Percentiles rank a stretch among this genome's conserved stretches.
Evolutionary conservation across 2,888 invertebrate species (phyloP).

Genomic region (Lysandra coridon): DNA sequence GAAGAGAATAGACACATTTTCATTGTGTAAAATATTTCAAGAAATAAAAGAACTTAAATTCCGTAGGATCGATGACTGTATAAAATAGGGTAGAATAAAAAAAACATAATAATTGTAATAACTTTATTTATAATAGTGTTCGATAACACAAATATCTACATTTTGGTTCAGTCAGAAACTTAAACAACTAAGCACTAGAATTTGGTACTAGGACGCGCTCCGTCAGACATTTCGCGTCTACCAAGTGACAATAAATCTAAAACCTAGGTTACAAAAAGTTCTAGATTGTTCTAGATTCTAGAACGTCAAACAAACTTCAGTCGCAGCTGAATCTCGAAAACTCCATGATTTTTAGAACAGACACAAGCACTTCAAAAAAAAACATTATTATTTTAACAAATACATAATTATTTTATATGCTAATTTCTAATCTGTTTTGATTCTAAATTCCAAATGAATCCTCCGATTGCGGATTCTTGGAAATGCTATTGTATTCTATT

Average conservation of each 20-base stretch:
- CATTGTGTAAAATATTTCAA: too few species aligned
- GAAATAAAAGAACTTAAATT: not conserved
- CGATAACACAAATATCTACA: slow-evolving; percentile 67
- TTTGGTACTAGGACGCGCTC: slow-evolving; percentile 63
- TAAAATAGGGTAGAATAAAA: not conserved
- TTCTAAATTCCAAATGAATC: too few species aligned
- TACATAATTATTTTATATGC: not conserved
- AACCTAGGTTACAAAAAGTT: not conserved
- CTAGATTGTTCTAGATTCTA: not conserved
- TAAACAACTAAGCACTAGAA: slow-evolving; percentile 74
- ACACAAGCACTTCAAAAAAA: not conserved
- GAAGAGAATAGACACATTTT: too few species aligned
- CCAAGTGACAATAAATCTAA: not conserved
- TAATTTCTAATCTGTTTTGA: not conserved
- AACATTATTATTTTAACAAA: not conserved
- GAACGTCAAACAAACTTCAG: not conserved
- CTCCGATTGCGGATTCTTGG: too few species aligned
- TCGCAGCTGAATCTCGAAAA: not conserved
- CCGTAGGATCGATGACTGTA: not conserved
- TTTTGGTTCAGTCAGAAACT: slow-evolving; percentile 81
- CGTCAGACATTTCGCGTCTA: not conserved
- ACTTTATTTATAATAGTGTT: slow-evolving; percentile 65
- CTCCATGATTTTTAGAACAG: not conserved
- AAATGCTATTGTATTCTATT: too few species aligned
- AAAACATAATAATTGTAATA: not conserved